These are phyloP conservation scores for Aphidius colemani DNA, from an alignment of 2,888 invertebrate genomes.

Conservation along the genomic window DNA sequence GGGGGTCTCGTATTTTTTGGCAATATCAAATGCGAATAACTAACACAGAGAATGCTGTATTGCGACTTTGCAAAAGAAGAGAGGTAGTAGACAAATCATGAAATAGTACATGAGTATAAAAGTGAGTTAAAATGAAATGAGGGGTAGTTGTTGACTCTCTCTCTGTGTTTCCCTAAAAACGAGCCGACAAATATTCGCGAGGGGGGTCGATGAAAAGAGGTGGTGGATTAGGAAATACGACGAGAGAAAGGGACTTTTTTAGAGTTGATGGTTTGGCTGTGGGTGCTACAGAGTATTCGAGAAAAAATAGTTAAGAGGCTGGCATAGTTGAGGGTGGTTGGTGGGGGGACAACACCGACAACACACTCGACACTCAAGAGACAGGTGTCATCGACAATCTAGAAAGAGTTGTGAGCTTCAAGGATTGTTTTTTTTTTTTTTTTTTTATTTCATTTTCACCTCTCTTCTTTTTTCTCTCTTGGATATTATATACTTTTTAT, in stretches of 20 bases:
- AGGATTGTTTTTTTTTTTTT: neutral
- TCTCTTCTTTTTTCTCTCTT: conserved; percentile 15
- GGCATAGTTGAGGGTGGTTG: conserved; percentile 57
- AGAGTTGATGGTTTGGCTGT: conserved; percentile 26
- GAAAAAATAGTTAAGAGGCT: conserved; percentile 59
- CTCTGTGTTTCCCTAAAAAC: too few species aligned
- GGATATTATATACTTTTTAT: neutral
- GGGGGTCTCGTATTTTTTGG: too few species aligned
- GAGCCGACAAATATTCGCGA: too few species aligned
- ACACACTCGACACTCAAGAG: conserved; percentile 45
- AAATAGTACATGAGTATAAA: too few species aligned
- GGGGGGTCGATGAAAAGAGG: conserved; percentile 20
- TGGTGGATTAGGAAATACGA: conserved; percentile 15
- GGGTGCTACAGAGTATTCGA: conserved; percentile 44
- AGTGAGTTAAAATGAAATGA: too few species aligned
- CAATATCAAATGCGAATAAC: too few species aligned
- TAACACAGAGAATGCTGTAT: too few species aligned
- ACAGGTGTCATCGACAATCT: conserved; percentile 56
- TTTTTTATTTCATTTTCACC: conserved; percentile 13
- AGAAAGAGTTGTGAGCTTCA: too few species aligned
- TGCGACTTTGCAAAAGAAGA: too few species aligned
- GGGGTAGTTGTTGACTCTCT: too few species aligned
- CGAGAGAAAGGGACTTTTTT: conserved; percentile 18
- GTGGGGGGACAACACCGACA: conserved; percentile 51
- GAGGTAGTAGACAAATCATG: too few species aligned